phyloP scores from a whole-genome alignment of 2,797 vertebrate genomes.

The Oreonectes daqikongensis region DNA sequence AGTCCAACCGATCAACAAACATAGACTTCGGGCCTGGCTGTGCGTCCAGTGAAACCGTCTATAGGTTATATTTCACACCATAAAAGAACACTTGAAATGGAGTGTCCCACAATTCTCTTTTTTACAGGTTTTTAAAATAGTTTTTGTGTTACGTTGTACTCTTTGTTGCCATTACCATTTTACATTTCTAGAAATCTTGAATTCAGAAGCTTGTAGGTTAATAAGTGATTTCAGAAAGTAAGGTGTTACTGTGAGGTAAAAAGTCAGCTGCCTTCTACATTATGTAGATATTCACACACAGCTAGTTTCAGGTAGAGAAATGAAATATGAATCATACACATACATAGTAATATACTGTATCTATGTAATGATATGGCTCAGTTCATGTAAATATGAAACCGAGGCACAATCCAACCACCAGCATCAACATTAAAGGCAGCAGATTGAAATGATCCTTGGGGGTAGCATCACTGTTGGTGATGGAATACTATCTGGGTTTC shows the following conservation, averaged over 20 bases:
- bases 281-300: slow-evolving; percentile 61
- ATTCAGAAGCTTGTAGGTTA: slow-evolving; percentile 65
- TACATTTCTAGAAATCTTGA: too few species aligned
- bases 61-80: too few species aligned
- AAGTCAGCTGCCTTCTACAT: slow-evolving; percentile 47
- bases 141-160: too few species aligned
- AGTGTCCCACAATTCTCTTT: too few species aligned
- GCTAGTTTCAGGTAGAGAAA: slow-evolving; percentile 59
- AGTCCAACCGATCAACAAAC: too few species aligned
- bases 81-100: too few species aligned
- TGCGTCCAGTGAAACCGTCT: too few species aligned
- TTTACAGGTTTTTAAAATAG: too few species aligned
- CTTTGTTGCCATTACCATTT: too few species aligned
- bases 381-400: slow-evolving; percentile 67
- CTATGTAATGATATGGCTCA: slow-evolving; percentile 63
- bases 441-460: slow-evolving; percentile 75
- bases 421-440: slow-evolving; percentile 80
- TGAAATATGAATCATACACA: slow-evolving; percentile 61
- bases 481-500: slow-evolving; percentile 60
- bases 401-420: slow-evolving; percentile 76
- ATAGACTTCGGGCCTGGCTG: too few species aligned
- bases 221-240: slow-evolving; percentile 45
- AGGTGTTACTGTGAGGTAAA: slow-evolving; percentile 37
- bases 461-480: slow-evolving; percentile 58
- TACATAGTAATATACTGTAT: slow-evolving; percentile 57